Evolutionary conservation across 2,113 vertebrate species (phyloP), one percentile per base, ranked within the genome.

Genomic region (Channa maculata): DNA sequence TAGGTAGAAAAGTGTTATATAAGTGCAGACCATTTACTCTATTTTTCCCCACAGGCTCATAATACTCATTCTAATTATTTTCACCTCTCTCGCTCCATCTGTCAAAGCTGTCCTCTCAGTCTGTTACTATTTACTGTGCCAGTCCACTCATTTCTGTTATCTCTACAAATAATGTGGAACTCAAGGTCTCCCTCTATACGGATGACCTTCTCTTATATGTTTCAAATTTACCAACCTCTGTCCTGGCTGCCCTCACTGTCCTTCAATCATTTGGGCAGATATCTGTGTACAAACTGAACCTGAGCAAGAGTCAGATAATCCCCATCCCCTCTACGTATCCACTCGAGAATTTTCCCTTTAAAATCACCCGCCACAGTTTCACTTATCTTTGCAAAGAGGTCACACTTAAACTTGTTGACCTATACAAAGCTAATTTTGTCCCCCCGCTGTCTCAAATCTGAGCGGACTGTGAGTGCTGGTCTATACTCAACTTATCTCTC

Each of bases 211-310:
- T 67, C 8, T 43, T 67, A 2, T 45, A 54, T 3, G 2, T 67
- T 44, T 67, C 65, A 6, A 55, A 55, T 51, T 15, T 36, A 33
- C 5, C 37, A 5, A 8, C 44, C 10, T 66, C 64, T 8, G 15
- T 66, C 6, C 49, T 50, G 8, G 15, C 50, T 34, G n/a, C 50
- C 3, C 64, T 66, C 33, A 13, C 15, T 50, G 41, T 13, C 33
- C 46, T 71, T 66, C 37, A 53, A 0, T 39, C 13, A 15, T 60
- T 70, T 71, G 46, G 45, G 24, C 3, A 24, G 9, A 51, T 71
- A 60, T 71, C 68, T 41, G 55, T 45, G 14, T 61, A 71, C 14
- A 61, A 71, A 60, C 48, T 38, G 3, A 69, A 48, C n/a, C 36
- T 58, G 12, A 66, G 8, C 10, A 53, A 65, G 34, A 66, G 64